phyloP scores from a whole-genome alignment of 2,113 vertebrate species.

The Sturnus vulgaris region DNA sequence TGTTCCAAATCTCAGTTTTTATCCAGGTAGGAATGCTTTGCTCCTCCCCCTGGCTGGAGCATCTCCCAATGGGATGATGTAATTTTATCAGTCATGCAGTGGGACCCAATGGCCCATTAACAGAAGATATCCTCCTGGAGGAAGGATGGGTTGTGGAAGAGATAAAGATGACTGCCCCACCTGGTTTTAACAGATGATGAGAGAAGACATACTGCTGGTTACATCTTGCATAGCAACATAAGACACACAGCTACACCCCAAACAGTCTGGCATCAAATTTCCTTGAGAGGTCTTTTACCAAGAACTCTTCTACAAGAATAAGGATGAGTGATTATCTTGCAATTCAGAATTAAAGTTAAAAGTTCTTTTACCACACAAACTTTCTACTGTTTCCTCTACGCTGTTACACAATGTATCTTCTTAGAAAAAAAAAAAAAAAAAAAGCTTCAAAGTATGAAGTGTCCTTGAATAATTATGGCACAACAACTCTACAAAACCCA shows the following conservation, averaged over 20 bases:
- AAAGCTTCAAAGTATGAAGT: not conserved
- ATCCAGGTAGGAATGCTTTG: too few relatives aligned
- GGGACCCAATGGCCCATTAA: too few relatives aligned
- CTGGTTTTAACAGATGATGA: too few relatives aligned
- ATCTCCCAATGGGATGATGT: too few relatives aligned
- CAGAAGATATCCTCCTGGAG: too few relatives aligned
- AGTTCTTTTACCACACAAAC: not conserved
- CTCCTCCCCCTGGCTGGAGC: too few relatives aligned
- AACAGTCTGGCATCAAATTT: not conserved
- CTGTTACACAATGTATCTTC: not conserved
- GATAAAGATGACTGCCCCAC: too few relatives aligned
- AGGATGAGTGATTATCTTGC: not conserved
- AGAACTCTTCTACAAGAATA: not conserved
- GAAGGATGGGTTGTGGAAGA: too few relatives aligned
- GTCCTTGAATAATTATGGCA: not conserved
- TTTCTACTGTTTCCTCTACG: not conserved
- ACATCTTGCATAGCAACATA: too few relatives aligned
- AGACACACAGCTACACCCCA: rapidly evolving
- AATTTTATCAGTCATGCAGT: too few relatives aligned
- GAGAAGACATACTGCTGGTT: too few relatives aligned
- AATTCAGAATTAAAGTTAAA: not conserved
- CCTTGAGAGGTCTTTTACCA: rapidly evolving
- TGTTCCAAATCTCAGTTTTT: too few relatives aligned
- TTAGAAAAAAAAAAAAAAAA: not conserved
- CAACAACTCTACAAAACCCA: not conserved